phyloP scores from a whole-genome alignment of 2,888 invertebrate species.

The Heteropelma amictum region DNA sequence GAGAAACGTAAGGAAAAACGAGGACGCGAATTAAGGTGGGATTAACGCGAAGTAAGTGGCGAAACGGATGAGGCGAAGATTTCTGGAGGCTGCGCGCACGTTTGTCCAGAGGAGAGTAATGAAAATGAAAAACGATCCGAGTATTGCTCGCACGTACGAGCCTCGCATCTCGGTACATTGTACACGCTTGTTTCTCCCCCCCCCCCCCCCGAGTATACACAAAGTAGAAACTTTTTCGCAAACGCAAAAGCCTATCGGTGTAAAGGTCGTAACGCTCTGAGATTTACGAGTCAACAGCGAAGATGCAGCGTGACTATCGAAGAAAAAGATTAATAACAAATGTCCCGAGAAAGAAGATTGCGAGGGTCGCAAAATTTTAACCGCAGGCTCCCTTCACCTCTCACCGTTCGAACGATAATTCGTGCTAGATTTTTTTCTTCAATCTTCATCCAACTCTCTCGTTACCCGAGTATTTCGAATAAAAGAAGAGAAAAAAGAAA shows the following conservation, averaged over 20 bases:
- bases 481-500: neutral
- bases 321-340: no score
- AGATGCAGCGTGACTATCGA: neutral
- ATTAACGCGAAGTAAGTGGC: conserved; percentile 41
- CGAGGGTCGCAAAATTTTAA: neutral
- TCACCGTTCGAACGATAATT: neutral
- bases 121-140: conserved; percentile 8
- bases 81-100: neutral
- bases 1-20: neutral
- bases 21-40: conserved; percentile 43
- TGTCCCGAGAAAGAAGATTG: neutral
- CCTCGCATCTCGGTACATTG: no score
- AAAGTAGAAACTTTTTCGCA: no score
- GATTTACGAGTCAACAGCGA: conserved; percentile 19
- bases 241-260: neutral
- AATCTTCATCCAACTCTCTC: neutral
- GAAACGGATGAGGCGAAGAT: conserved; percentile 24
- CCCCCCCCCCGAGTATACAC: no score
- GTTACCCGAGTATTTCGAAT: neutral
- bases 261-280: neutral
- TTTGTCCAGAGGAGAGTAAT: neutral
- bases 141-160: no score
- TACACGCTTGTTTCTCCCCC: no score
- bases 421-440: neutral
- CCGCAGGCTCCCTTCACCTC: neutral